These are phyloP conservation scores for Albula goreensis DNA, from an alignment of 2,113 vertebrate genomes.

Conservation along the genomic window DNA sequence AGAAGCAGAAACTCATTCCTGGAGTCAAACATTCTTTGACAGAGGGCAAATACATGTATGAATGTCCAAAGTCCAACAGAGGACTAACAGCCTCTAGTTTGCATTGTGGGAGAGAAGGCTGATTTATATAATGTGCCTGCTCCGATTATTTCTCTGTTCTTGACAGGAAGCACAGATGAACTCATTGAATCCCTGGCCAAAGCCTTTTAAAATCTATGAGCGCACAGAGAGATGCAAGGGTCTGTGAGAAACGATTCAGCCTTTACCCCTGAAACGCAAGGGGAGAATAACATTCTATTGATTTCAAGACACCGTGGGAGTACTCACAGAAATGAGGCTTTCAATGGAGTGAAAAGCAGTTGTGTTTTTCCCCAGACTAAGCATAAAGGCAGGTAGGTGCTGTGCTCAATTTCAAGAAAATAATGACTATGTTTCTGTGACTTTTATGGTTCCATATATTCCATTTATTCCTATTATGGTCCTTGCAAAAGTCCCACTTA, in stretches of 20 bases:
- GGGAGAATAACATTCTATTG: slow-evolving; percentile 25
- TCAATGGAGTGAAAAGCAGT: slow-evolving; percentile 13
- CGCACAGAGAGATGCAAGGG: not conserved
- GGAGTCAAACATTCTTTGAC: not conserved
- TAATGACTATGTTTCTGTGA: slow-evolving; percentile 14
- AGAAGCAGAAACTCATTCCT: not conserved
- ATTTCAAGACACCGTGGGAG: slow-evolving; percentile 15
- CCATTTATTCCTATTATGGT: not conserved
- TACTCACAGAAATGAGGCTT: not conserved
- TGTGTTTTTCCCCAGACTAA: not conserved
- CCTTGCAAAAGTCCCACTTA: not conserved
- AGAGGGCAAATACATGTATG: not conserved
- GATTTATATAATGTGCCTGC: slow-evolving; percentile 10
- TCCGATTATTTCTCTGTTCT: not conserved
- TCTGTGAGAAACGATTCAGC: not conserved
- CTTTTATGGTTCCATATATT: slow-evolving; percentile 11
- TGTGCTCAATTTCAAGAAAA: slow-evolving; percentile 4
- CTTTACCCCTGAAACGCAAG: slow-evolving; percentile 8
- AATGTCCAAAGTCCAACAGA: not conserved
- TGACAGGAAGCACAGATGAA: slow-evolving; percentile 5
- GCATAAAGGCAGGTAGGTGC: not conserved
- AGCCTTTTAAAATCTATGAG: slow-evolving; percentile 10
- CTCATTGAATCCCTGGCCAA: not conserved
- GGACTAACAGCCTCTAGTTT: not conserved
- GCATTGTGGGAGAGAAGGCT: not conserved